These are phyloP conservation scores for Iselma pallidipennis DNA, from an alignment of 2,888 invertebrate genomes.

Conservation along the genomic window DNA sequence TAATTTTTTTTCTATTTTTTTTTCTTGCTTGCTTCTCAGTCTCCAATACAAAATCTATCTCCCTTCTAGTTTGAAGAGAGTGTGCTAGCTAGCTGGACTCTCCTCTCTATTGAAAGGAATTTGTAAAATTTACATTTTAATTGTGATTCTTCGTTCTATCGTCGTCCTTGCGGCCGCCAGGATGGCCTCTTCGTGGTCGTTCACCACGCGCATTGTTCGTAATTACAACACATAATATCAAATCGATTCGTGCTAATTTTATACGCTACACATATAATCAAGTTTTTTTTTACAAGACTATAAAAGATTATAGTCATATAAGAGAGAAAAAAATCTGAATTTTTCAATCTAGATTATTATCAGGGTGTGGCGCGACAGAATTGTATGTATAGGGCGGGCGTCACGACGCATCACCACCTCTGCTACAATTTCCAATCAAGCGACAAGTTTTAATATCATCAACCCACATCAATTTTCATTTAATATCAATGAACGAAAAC, in stretches of 20 bases:
- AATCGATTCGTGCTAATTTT: not conserved
- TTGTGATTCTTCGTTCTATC: constrained; percentile 3
- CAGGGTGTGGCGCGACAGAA: not conserved
- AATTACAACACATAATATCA: not conserved
- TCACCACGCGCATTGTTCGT: constrained; percentile 5
- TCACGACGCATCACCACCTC: not conserved
- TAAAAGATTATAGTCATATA: not conserved
- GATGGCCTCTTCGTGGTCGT: constrained; percentile 7
- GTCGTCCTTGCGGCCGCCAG: constrained; percentile 6
- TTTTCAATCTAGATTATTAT: not conserved
- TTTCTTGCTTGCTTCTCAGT: too few species aligned
- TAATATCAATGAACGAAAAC: not conserved
- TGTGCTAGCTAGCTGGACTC: not conserved
- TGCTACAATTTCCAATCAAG: not conserved
- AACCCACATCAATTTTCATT: not conserved
- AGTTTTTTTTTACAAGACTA: not conserved
- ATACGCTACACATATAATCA: not conserved
- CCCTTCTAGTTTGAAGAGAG: not conserved
- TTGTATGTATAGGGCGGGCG: not conserved
- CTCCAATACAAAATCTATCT: not conserved
- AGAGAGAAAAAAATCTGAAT: not conserved
- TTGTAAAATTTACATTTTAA: not conserved
- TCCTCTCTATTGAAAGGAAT: not conserved
- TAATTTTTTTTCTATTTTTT: too few species aligned
- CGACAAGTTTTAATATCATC: not conserved